Conservation (phyloP, 2,888 invertebrate species). For the Epiblema foenella region DNA sequence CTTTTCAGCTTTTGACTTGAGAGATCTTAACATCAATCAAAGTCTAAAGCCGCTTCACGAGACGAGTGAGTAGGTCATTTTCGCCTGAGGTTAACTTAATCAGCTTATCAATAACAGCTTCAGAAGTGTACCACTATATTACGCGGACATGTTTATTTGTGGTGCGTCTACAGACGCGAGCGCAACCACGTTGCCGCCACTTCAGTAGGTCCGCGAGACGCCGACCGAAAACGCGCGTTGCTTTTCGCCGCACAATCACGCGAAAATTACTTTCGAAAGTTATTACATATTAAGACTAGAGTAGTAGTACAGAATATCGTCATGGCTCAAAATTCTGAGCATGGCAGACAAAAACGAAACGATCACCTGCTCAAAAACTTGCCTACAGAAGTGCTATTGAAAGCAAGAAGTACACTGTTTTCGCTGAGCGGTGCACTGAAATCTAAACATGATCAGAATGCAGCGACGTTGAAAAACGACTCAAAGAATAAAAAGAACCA, state of each 20-base stretch:
- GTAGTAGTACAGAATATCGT: conserved; percentile 48
- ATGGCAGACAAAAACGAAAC: conserved; percentile 70
- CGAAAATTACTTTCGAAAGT: conserved; percentile 43
- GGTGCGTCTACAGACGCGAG: conserved; percentile 73
- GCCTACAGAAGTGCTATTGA: conserved; percentile 76
- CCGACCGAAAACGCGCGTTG: conserved; percentile 65
- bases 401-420: conserved; percentile 77
- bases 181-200: conserved; percentile 61
- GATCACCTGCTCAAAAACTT: conserved; percentile 77
- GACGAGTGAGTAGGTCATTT: conserved; percentile 3
- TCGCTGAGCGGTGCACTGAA: conserved; percentile 79
- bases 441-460: conserved; percentile 67
- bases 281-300: background rate
- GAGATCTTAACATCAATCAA: conserved; percentile 22
- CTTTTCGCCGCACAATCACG: conserved; percentile 40
- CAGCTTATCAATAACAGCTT: conserved; percentile 39
- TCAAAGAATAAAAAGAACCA: conserved; percentile 75
- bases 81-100: conserved; percentile 7
- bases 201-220: conserved; percentile 72
- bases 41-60: background rate
- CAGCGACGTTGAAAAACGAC: conserved; percentile 71
- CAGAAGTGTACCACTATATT: conserved; percentile 49
- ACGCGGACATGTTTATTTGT: conserved; percentile 78
- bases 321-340: conserved; percentile 77
- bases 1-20: conserved; percentile 16